phyloP scores from a whole-genome alignment of 2,888 invertebrate genomes.

The Noctua janthina region DNA sequence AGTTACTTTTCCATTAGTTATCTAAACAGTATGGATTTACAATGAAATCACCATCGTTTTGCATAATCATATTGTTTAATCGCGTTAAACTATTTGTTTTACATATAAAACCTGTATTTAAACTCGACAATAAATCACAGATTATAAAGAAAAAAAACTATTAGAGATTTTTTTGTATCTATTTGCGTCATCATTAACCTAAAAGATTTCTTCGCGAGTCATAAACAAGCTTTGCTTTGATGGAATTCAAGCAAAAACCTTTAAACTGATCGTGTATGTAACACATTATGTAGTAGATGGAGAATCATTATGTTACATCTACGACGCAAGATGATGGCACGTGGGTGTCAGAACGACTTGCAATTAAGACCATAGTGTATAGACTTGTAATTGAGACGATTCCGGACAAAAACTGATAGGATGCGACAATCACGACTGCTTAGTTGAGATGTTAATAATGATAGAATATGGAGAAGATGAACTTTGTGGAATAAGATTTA shows the following conservation, averaged over 20 bases:
- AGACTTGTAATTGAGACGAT: conserved; percentile 42
- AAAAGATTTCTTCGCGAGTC: conserved; percentile 22
- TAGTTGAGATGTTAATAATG: conserved; percentile 15
- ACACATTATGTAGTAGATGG: conserved; percentile 40
- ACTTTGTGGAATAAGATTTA: not conserved
- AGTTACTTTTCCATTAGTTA: conserved; percentile 26
- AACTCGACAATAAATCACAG: conserved; percentile 8
- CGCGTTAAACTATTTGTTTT: conserved; percentile 17
- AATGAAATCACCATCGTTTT: conserved; percentile 25
- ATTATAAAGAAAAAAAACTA: not conserved
- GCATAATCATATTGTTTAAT: conserved; percentile 23
- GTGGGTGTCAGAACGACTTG: conserved; percentile 41
- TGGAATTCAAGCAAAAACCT: conserved; percentile 51
- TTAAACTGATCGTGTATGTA: conserved; percentile 22
- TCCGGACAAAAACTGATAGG: conserved; percentile 44
- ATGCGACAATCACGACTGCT: conserved; percentile 1
- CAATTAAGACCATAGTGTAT: conserved; percentile 38
- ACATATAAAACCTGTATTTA: conserved; percentile 12
- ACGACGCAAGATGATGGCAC: conserved; percentile 28
- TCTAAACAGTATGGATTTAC: conserved; percentile 14
- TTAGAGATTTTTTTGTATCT: not conserved
- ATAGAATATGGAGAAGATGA: not conserved
- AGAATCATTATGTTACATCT: conserved; percentile 31
- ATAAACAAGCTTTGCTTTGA: conserved; percentile 9
- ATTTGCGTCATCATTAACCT: conserved; percentile 9